Base-by-base conservation (phyloP, 2,888 invertebrate genomes). In the Pyrgus malvae region DNA sequence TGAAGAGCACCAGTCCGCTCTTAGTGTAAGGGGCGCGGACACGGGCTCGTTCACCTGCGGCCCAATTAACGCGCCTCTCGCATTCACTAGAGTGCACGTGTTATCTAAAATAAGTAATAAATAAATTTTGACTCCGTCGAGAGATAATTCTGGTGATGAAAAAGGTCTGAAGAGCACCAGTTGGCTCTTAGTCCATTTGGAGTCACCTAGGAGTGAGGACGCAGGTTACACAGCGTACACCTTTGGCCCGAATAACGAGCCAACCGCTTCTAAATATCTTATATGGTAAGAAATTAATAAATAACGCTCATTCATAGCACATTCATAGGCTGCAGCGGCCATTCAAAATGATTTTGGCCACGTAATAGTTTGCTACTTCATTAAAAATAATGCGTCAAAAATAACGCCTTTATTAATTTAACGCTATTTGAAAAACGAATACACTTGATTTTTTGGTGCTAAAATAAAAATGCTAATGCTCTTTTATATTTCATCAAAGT, bases 201-300 rank as follows among this genome's bases (percentile, higher is more conserved):
- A 96, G 78, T 93, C 95, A 71, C 96, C 96, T 23, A 92, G 93
- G 55, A 93, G 94, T 9, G 88, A 92, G 37, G 96, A 96, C 75
- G 96, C 96, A 0, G 96, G 97, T n/a, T 87, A n/a, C n/a, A n/a
- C n/a, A n/a, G n/a, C 94, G 8, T 97, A 97, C 83, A 95, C 95
- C 48, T 97, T 97, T 82, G 92, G 94, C 54, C 97, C 97, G 51
- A 95, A 95, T 74, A 97, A 96, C 76, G 96, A 96, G 55, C 94
- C 95, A 64, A 91, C 94, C 4, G 94, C 94, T 58, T 92, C 93
- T 97, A 49, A 96, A 97, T 80, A 96, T 97, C 66, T 91, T 97
- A 64, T 96, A 96, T 84, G 96, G 97, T 97, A 69, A 76, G 74
- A 45, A 35, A 40, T 19, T 19, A 4, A 3, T 4, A 21, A 21